A percentile compares a stretch with the other conserved stretches of the same genome.
phyloP scores from a whole-genome alignment of 1,140 invertebrate genomes.

The Hesperophylax magnus region DNA sequence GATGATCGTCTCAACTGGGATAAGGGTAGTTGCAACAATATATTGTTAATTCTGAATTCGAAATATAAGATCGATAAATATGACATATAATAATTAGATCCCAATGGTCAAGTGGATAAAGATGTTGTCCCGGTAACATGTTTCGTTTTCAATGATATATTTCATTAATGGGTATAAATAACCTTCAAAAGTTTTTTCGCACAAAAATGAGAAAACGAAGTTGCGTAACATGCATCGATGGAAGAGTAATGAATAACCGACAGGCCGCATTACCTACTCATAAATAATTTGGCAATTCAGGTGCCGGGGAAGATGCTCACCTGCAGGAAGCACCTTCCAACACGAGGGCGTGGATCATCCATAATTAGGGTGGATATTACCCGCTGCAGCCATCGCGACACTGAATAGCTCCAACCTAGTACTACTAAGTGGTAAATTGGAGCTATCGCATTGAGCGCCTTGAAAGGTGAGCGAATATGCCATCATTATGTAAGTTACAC shows the following conservation, averaged over 20 bases:
- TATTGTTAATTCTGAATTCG: too few relatives aligned
- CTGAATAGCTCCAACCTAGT: background rate
- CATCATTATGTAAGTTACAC: background rate
- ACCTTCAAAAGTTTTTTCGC: too few relatives aligned
- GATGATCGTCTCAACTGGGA: too few relatives aligned
- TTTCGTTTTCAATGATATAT: too few relatives aligned
- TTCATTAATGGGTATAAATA: too few relatives aligned
- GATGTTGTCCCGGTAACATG: too few relatives aligned
- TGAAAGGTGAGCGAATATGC: background rate
- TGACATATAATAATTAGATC: too few relatives aligned
- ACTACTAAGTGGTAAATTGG: background rate
- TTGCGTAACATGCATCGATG: background rate
- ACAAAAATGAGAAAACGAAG: too few relatives aligned
- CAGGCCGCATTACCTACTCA: background rate
- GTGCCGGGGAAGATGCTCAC: conserved; percentile 6
- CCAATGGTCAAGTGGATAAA: too few relatives aligned
- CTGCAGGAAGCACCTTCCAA: conserved; percentile 20
- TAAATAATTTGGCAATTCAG: background rate
- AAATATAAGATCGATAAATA: too few relatives aligned
- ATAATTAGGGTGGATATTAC: conserved; percentile 4
- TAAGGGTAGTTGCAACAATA: too few relatives aligned
- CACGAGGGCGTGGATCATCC: background rate
- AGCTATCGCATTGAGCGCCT: background rate
- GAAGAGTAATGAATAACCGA: background rate
- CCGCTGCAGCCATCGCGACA: background rate